Evolutionary conservation across 2,113 vertebrate species (phyloP).

Genomic region (Urocitellus parryii): DNA sequence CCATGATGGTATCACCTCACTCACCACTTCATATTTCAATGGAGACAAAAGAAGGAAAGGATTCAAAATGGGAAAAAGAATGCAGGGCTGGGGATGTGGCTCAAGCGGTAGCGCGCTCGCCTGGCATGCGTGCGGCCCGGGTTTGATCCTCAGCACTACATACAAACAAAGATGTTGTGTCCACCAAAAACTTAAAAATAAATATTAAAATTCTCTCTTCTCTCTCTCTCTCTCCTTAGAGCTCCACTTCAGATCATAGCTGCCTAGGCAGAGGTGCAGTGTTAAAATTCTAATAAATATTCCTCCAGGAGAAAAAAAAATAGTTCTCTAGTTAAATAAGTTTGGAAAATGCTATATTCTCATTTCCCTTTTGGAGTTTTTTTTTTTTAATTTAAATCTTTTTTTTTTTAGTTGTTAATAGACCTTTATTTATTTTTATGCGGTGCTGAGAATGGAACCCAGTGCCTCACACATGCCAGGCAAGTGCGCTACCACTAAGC

Average conservation of each 20-base stretch:
- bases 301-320: neutral
- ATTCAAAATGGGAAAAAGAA: neutral
- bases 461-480: too few species aligned
- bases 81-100: neutral
- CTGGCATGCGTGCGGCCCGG: too few species aligned
- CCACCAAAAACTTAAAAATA: too few species aligned
- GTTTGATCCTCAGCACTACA: too few species aligned
- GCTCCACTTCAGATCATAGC: neutral
- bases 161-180: too few species aligned
- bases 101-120: too few species aligned
- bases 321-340: slow-evolving; percentile 39
- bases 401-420: too few species aligned
- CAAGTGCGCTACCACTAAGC: too few species aligned
- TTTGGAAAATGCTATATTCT: slow-evolving; percentile 8
- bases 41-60: neutral
- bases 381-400: too few species aligned
- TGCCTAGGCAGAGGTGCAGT: neutral
- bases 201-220: too few species aligned
- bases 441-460: too few species aligned
- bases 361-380: slow-evolving; percentile 46
- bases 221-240: neutral
- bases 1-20: neutral
- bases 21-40: neutral
- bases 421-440: too few species aligned
- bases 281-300: neutral